phyloP scores from a whole-genome alignment of 2,113 vertebrate genomes.

The Otocyon megalotis region DNA sequence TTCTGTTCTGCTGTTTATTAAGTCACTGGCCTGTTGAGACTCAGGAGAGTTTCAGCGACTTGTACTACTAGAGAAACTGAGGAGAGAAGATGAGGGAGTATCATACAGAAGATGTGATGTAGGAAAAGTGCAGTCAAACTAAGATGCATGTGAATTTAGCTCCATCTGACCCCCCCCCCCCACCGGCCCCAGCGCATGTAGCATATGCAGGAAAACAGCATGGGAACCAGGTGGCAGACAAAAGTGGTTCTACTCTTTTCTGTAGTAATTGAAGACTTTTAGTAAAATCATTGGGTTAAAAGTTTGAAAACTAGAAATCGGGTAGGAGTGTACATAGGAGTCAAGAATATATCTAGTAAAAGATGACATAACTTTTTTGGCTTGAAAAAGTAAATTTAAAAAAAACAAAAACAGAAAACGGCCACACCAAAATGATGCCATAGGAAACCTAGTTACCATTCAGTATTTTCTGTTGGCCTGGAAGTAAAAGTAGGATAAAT shows the following conservation, averaged over 20 bases:
- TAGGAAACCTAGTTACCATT: neutral
- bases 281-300: neutral
- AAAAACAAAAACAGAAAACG: neutral
- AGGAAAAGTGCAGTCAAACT: neutral
- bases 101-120: neutral
- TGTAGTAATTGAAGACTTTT: neutral
- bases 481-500: neutral
- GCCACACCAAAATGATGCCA: neutral
- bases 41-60: neutral
- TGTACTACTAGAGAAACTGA: neutral
- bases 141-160: neutral
- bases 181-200: rapidly evolving
- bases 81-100: neutral
- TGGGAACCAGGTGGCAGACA: neutral
- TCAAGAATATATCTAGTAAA: neutral
- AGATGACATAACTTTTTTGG: neutral
- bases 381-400: neutral
- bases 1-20: rapidly evolving
- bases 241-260: neutral
- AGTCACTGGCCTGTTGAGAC: too few relatives aligned
- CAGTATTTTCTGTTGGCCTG: neutral
- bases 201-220: neutral
- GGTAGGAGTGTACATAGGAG: neutral
- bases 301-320: neutral
- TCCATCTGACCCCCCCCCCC: rapidly evolving